Evolutionary conservation across 1,140 invertebrate genomes (phyloP).

Genomic region (Coenobita brevimanus): DNA sequence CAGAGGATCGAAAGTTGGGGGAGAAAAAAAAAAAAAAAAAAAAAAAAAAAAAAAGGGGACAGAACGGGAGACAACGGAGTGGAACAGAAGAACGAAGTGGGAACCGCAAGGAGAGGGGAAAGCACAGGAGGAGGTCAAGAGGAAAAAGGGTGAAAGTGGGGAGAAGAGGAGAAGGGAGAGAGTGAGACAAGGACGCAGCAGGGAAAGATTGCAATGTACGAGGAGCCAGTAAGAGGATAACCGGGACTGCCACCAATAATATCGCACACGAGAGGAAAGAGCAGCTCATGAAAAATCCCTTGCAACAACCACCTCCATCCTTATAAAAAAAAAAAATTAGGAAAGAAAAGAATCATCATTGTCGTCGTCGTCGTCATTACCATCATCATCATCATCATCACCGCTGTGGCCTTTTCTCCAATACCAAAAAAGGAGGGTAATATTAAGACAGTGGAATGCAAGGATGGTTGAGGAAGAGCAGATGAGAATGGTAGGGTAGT

Average conservation of each 20-base stretch:
- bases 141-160: neutral
- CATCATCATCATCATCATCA: too few relatives aligned
- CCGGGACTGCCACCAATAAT: too few relatives aligned
- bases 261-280: too few relatives aligned
- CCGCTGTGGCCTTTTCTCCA: too few relatives aligned
- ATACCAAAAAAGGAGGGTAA: neutral
- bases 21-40: neutral
- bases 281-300: too few relatives aligned
- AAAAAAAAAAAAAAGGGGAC: neutral
- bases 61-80: neutral
- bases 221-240: too few relatives aligned
- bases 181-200: neutral
- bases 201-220: neutral
- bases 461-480: neutral
- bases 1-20: neutral
- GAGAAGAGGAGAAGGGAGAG: neutral
- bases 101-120: neutral
- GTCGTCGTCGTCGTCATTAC: too few relatives aligned
- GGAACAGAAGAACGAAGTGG: neutral
- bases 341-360: too few relatives aligned
- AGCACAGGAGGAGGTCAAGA: neutral
- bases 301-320: too few relatives aligned
- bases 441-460: neutral
- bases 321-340: too few relatives aligned
- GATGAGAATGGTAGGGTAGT: neutral